Evolutionary conservation across 2,113 vertebrate species (phyloP).

Genomic region (Oreamnos americanus): DNA sequence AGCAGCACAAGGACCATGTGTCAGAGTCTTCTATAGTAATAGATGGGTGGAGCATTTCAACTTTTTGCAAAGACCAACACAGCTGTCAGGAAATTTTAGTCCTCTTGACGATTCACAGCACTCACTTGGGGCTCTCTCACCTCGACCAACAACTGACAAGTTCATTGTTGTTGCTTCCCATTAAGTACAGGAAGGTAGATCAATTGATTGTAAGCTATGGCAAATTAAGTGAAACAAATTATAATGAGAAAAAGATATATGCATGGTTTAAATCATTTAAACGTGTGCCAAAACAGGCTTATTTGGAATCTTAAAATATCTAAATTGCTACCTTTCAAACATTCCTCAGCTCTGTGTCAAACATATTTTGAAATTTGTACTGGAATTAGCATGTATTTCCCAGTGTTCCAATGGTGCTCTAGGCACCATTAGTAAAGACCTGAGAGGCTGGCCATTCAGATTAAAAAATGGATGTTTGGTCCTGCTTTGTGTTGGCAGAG

Average conservation of each 20-base stretch:
- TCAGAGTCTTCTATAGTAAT: conserved; percentile 68
- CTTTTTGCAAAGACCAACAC: conserved; percentile 49
- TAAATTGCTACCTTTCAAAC: conserved; percentile 54
- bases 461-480: not conserved
- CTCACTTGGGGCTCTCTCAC: conserved; percentile 58
- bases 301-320: conserved; percentile 28
- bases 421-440: not conserved
- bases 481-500: not conserved
- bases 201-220: conserved; percentile 52
- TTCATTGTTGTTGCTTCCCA: conserved; percentile 16
- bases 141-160: conserved; percentile 70
- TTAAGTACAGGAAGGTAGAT: not conserved
- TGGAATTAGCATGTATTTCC: conserved; percentile 3
- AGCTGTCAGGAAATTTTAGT: conserved; percentile 31
- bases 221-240: conserved; percentile 60
- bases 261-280: not conserved
- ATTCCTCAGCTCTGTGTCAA: conserved; percentile 33
- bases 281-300: not conserved
- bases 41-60: conserved; percentile 53
- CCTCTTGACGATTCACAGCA: conserved; percentile 37
- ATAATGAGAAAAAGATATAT: not conserved
- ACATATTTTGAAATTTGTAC: conserved; percentile 43
- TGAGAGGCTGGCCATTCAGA: not conserved
- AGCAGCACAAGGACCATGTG: conserved; percentile 67
- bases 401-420: not conserved